Evolutionary conservation across 2,888 invertebrate genomes (phyloP).

Genomic region (Stomorhina lunata): DNA sequence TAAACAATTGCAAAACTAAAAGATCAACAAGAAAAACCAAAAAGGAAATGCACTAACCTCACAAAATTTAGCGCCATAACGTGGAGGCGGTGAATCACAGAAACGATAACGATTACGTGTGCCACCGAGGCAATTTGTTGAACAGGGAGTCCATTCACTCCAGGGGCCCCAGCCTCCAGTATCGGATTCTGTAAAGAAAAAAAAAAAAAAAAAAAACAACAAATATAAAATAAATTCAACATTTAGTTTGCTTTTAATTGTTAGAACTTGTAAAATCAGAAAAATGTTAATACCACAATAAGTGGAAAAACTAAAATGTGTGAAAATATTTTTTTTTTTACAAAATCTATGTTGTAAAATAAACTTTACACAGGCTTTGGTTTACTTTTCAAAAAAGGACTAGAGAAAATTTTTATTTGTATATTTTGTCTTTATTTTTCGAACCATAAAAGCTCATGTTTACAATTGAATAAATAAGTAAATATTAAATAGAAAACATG

Average conservation of each 20-base stretch:
- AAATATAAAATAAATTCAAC: constrained; percentile 21
- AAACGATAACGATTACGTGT: constrained; percentile 91
- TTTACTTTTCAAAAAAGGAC: too few species aligned
- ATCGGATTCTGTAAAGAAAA: constrained; percentile 83
- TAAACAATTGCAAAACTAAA: background rate
- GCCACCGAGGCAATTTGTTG: constrained; percentile 88
- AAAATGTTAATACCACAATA: too few species aligned
- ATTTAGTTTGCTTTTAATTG: background rate
- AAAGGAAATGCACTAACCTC: constrained; percentile 82
- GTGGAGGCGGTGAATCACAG: constrained; percentile 92
- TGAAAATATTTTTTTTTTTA: too few species aligned
- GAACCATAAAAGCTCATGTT: constrained; percentile 17
- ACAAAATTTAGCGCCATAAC: constrained; percentile 93
- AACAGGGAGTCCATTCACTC: constrained; percentile 93
- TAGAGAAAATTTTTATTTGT: background rate
- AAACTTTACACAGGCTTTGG: too few species aligned
- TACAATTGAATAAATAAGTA: constrained; percentile 27
- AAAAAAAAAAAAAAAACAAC: constrained; percentile 29
- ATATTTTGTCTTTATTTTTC: background rate
- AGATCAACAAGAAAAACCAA: background rate
- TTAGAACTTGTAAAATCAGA: too few species aligned
- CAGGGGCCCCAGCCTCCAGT: constrained; percentile 89
- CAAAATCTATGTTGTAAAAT: too few species aligned
- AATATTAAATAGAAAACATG: background rate
- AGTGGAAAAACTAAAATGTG: too few species aligned